phyloP scores from a whole-genome alignment of 2,113 vertebrate genomes.

The Ibidorhyncha struthersii region DNA sequence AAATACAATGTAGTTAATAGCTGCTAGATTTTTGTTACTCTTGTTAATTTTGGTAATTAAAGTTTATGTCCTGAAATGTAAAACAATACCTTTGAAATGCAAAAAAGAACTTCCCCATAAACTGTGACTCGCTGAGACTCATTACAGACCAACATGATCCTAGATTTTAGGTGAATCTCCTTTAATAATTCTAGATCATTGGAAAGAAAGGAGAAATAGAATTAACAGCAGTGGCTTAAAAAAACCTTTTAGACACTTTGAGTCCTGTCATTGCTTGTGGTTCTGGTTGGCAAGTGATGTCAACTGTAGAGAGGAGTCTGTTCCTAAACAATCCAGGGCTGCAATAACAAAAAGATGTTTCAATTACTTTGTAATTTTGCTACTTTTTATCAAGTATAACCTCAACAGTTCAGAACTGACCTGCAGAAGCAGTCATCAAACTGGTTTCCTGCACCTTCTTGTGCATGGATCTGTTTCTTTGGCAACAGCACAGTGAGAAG shows the following conservation, averaged over 20 bases:
- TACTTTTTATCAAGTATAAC: background rate
- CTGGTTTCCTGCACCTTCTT: background rate
- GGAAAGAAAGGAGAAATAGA: background rate
- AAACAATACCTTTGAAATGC: background rate
- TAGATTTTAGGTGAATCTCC: background rate
- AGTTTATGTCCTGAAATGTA: constrained; percentile 4
- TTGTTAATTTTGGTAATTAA: constrained; percentile 43
- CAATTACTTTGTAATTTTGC: background rate
- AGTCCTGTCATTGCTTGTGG: background rate
- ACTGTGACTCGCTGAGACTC: rapidly evolving
- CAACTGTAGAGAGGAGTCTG: background rate
- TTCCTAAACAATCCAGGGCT: background rate
- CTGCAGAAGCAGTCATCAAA: background rate
- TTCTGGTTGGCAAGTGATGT: background rate
- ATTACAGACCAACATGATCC: background rate
- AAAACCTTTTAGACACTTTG: background rate
- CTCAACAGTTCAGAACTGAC: background rate
- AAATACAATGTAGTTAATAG: background rate
- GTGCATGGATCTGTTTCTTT: background rate
- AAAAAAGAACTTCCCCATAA: constrained; percentile 1
- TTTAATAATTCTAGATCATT: background rate
- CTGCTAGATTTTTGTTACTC: background rate
- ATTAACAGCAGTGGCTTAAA: background rate
- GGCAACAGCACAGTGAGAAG: background rate
- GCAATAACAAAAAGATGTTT: background rate